A percentile compares a stretch with the other conserved stretches of the same genome.
Evolutionary conservation across 1,140 invertebrate species (phyloP).

Genomic region (Brachionus koreanus): DNA sequence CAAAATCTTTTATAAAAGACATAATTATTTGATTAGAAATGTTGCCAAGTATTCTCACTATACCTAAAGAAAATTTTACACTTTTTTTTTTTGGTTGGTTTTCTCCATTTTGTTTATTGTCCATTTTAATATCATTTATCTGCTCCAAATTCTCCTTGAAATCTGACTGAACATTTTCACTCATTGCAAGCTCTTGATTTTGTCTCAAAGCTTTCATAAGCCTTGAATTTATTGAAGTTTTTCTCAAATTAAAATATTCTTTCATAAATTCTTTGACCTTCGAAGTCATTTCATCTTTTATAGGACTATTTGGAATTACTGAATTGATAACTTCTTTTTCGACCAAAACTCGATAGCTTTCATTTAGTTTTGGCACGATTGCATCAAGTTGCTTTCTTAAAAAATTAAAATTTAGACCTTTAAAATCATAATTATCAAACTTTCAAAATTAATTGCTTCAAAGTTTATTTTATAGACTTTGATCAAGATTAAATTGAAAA

Average conservation of each 20-base stretch:
- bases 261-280: slow-evolving; percentile 10
- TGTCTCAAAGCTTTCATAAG: neutral
- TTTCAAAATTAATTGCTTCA: neutral
- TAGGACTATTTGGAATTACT: neutral
- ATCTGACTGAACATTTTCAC: neutral
- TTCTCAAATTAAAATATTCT: slow-evolving; percentile 18
- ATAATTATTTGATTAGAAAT: neutral
- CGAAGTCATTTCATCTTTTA: neutral
- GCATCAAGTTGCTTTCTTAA: slow-evolving; percentile 7
- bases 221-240: neutral
- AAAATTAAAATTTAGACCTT: neutral
- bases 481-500: neutral
- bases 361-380: neutral
- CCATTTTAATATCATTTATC: neutral
- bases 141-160: neutral
- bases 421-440: neutral
- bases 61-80: neutral
- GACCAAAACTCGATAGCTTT: neutral
- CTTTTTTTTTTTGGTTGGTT: neutral
- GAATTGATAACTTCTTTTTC: neutral
- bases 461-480: neutral
- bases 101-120: neutral
- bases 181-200: neutral
- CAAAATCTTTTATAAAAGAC: neutral
- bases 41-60: no score